A percentile compares a stretch with the other conserved stretches of the same genome.
Conservation (phyloP, 2,888 invertebrate genomes). For the Dasysyrphus albostriatus region DNA sequence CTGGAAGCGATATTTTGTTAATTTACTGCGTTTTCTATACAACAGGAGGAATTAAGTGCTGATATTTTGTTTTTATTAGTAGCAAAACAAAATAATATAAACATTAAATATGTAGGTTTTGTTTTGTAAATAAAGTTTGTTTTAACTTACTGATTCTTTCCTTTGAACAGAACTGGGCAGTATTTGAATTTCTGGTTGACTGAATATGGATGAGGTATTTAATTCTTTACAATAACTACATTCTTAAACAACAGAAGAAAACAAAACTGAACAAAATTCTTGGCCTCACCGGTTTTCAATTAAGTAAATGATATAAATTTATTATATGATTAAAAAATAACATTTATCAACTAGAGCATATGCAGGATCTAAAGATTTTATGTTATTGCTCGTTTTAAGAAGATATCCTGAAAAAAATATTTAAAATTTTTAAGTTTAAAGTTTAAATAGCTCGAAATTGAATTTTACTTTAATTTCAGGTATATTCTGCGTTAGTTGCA, state of each 20-base stretch:
- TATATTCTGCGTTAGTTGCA: slow-evolving; percentile 91
- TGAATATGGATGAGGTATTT: no score
- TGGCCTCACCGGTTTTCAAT: not conserved
- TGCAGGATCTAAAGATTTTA: slow-evolving; percentile 55
- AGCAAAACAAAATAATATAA: not conserved
- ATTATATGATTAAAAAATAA: not conserved
- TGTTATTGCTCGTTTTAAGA: slow-evolving; percentile 81
- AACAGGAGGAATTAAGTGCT: not conserved
- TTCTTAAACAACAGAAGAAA: not conserved
- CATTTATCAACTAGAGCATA: slow-evolving; percentile 1
- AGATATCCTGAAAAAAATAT: slow-evolving; percentile 73
- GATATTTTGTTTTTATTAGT: not conserved
- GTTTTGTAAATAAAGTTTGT: no score
- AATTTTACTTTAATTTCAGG: slow-evolving; percentile 88
- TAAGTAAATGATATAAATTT: not conserved
- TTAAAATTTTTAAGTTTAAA: not conserved
- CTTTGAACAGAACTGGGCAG: no score
- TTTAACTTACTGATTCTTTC: no score
- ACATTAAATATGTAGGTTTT: not conserved
- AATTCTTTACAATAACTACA: no score
- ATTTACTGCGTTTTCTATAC: slow-evolving; percentile 9
- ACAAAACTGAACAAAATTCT: not conserved
- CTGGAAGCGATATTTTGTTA: slow-evolving; percentile 28
- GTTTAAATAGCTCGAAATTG: not conserved
- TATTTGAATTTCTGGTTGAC: no score